Base-by-base conservation (phyloP, 2,888 invertebrate species). In the Auanema freiburgensis region DNA sequence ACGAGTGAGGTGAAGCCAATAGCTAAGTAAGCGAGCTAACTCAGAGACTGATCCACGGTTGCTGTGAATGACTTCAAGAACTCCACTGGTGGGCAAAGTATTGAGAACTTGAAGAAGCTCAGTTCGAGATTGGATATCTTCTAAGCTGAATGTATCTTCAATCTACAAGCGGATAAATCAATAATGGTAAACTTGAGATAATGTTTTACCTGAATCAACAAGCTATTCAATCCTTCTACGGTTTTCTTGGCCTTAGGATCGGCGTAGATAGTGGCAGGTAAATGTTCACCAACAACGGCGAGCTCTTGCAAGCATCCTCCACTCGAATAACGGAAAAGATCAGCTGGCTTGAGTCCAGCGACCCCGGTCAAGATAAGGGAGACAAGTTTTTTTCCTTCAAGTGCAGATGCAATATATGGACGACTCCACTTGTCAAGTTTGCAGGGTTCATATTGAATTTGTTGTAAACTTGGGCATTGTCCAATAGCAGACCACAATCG, bases 371-470 rank as follows among this genome's bases (percentile, higher is more conserved):
- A 25, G 11, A 68, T 68, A 6, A 68, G 42, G 2, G 68, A 68
- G 6, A 63, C 63, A 2, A 62, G 44, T 16, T 41, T 16, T 41
- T 59, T 54, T 11, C 43, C 33, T 12, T 42, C 43, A 18, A 65
- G 43, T 18, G 65, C 56, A 14, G 44, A n/a, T 11, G 64, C 59
- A 14, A 68, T 53, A 56, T 65, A 58, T 16, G 50, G 51, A 16
- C 62, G 50, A 46, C 68, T 68, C 42, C 14, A 62, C n/a, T 24
- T 23, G 53, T 68, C 68, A 16, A 41, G 23, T 21, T 46, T 58
- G 44, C 57, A 65, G 2, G 68, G 68, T 52, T 68, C 68, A 49
- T 68, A 68, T 40, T 68, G 68, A 0, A 68, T 25, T 55, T 65
- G 65, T 1, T 24, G 21, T 8, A 68, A 46, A 14, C 51, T 41